Base-by-base conservation (phyloP, 2,797 vertebrate genomes). In the Prunella strophiata region DNA sequence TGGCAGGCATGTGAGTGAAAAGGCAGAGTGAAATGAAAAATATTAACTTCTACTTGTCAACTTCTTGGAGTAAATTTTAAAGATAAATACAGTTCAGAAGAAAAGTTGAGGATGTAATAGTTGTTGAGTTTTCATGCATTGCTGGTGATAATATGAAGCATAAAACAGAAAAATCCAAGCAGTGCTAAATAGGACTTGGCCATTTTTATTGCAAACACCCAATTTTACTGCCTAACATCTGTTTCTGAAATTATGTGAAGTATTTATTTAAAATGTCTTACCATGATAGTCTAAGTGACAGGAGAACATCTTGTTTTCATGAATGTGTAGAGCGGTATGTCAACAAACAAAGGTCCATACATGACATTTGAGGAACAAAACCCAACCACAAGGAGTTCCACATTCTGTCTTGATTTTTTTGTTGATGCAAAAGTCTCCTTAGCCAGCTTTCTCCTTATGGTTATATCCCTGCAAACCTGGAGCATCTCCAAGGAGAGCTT, bases 241-340 rank as follows among this genome's bases (percentile, higher is more conserved):
- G 95, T 92, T 97, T 96, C 93, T 97, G 89, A 97, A 97, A 97
- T 97, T 91, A 89, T 13, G 34, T 82, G 42, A 94, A 93, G 78
- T 80, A 95, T 92, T 96, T 97, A 90, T 96, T 94, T 96, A 91
- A 96, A 97, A 96, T 86, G 67, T 93, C 95, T 97, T 89, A 87
- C 96, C 86, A 73, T 82, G 58, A 86, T 86, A 83, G 71, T 66
- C 47, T 85, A 93, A 92, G 74, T 67, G 89, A 77, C 83, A 94
- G 75, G 74, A 94, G 94, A 97, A 97, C 96, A 96, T 97, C 93
- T 97, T 97, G 96, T 97, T 97, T 97, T 83, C 94, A 95, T 97
- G 96, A 96, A 67, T 42, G 71, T 86, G 90, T 89, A 82, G 93
- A 76, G 75, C 13, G 57, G 80, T 94, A 68, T 94, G 90, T 97